Percentiles rank a stretch among this genome's conserved stretches.
phyloP scores from a whole-genome alignment of 2,888 invertebrate genomes.

The Trachelus iudaicus region DNA sequence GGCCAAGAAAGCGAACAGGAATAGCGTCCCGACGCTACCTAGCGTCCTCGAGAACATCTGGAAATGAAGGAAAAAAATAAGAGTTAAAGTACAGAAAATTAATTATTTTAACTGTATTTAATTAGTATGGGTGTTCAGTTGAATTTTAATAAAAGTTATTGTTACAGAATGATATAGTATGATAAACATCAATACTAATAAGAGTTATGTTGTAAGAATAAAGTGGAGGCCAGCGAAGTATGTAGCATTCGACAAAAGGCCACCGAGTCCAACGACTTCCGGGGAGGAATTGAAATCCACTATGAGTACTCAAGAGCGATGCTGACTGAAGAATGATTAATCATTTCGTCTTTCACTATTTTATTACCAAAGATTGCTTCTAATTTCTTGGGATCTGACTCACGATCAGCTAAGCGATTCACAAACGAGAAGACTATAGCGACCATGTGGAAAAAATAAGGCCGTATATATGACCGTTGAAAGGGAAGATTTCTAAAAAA shows the following conservation, averaged over 20 bases:
- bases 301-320: neutral
- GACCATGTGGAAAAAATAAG: neutral
- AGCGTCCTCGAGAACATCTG: conserved; percentile 14
- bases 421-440: neutral
- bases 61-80: neutral
- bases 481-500: neutral
- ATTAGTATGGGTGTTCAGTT: neutral
- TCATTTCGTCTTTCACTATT: neutral
- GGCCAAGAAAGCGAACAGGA: conserved; percentile 29
- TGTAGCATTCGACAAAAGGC: neutral
- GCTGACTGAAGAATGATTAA: neutral
- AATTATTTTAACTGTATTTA: neutral
- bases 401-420: neutral
- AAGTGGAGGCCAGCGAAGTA: neutral
- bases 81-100: neutral
- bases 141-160: neutral
- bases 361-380: neutral
- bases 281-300: neutral
- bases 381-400: neutral
- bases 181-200: neutral
- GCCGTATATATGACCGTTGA: neutral
- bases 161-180: neutral
- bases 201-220: neutral
- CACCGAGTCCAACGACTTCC: neutral
- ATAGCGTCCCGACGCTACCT: conserved; percentile 24